Base-by-base conservation (phyloP, 1,140 invertebrate species). In the Lethocerus indicus region DNA sequence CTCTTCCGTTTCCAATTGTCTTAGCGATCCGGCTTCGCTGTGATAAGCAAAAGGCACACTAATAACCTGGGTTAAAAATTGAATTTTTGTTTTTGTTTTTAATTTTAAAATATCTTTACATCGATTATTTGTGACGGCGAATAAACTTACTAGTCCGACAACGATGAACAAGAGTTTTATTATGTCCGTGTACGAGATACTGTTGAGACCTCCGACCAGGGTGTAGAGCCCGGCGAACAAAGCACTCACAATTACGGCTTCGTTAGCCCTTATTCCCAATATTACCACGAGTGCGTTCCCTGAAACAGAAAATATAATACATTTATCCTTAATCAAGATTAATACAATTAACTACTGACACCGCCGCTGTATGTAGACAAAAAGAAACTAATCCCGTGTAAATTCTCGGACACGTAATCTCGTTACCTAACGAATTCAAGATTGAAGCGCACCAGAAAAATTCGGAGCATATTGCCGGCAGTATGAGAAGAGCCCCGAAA, bases 171-270 rank as follows among this genome's bases (percentile, higher is more conserved):
- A 72, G n/a, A 87, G 66, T 60, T 87, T 83, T 36, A 86, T 71
- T 20, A 81, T 81, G 60, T 87, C 84, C 7, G 84, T 86, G 60
- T 83, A 86, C 7, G 83, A 79, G 4, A 87, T 80, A 21, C 80
- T 79, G 61, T 85, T 85, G 9, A 87, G 66, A 1, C 84, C 84
- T 6, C 84, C 84, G 59, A 81, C 76, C 32, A 86, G 67, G 0
- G 83, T 87, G 63, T 87, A 88, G 47, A 76, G 68, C 2, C 81
- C 64, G 21, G 79, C 79, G 58, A 83, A 78, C 54, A 68, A 69
- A 2, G 81, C 71, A 13, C 78, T 82, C 3, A 79, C 59, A 28
- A 82, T 71, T 27, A 83, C 73, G 25, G 78, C 72, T 6, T 69
- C 67, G 29, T 66, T 69, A 49, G 71, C 68, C 49, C 76, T 67